Evolutionary conservation across 2,797 vertebrate species (phyloP), one percentile per base, ranked within the genome.

Genomic region (Spatula clypeata): DNA sequence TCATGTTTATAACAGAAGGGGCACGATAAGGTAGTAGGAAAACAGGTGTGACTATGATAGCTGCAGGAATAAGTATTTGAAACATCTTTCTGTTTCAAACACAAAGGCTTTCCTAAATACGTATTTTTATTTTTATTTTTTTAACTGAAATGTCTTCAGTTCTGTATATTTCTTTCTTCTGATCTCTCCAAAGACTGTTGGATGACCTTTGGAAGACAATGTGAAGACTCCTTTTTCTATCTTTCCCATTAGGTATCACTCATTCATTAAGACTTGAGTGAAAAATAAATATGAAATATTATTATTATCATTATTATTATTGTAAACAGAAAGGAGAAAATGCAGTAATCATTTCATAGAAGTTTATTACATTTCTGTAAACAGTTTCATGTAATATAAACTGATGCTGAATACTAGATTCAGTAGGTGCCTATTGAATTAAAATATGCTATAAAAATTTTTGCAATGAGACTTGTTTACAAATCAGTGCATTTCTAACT

Each of bases 321-420:
- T 57, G 1, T 67, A 24, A 71, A 67, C 8, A 31, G n/a, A 65
- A 67, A 86, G 27, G 15, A 67, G 24, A 71, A 66, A 79, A 90
- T n/a, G 7, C 5, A 31, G 6, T 61, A 65, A 72, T 66, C 26
- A 23, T 34, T 94, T 81, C 40, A 51, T 16, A 54, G 49, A 65
- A 71, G 11, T 57, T 16, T 6, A 77, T 69, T 81, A 8, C 49
- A 75, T 84, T 71, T 79, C 36, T 81, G 24, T 69, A 80, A 92
- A 84, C 81, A 3, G 14, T 54, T 86, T 69, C 3, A 64, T 71
- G 32, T 77, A 90, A 92, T 45, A 62, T 38, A 81, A 86, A 72
- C 74, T 80, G 86, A 79, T 85, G 31, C 32, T 88, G 79, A 93
- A 64, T 88, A 88, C 88, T 81, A 67, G 65, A 83, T 77, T 61